Base-by-base conservation (phyloP, 92 coral and sea anemone genomes). In the Micromussa lordhowensis region DNA sequence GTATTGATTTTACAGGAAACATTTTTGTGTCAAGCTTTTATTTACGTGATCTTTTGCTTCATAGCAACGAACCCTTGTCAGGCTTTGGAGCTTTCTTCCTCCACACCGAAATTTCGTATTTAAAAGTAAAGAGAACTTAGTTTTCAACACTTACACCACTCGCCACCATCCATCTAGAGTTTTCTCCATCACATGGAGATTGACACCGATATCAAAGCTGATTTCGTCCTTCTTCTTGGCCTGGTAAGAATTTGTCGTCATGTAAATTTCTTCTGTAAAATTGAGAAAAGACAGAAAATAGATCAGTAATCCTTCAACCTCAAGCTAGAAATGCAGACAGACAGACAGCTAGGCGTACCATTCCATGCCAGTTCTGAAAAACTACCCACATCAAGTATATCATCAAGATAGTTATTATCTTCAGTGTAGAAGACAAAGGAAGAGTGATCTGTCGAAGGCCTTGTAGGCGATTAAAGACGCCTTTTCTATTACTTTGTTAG, bases 81-180 rank as follows among this genome's bases (percentile, higher is more conserved):
- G 19, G 19, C 5, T 59, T 59, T 3, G 66, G 66, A 5, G 66
- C 7, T 32, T 79, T 32, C 13, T 28, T n/a, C 48, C 26, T 36
- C 59, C 18, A 36, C 19, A 54, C 59, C 14, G 19, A 54, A 54
- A 54, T 54, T 14, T 54, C 51, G 51, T 40, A 7, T 44, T 0
- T 22, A 14, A 61, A 22, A 5, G 29, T 7, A 24, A 24, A 61
- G 8, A 61, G 11, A 49, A 55, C 59, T n/a, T n/a, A n/a, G n/a
- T n/a, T n/a, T n/a, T n/a, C n/a, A n/a, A n/a, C n/a, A 80, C 94
- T 68, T 80, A 92, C 94, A 80, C 15, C 10, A 70, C 94, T 48
- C 80, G 88, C 94, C 94, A 92, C 94, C 94, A 92, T 28, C 94
- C 92, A 55, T 92, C 94, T 0, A 75, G 80, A 54, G 84, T 83